Evolutionary conservation across 2,113 vertebrate species (phyloP), one percentile per base, ranked within the genome.

Genomic region (Nycticryphes semicollaris): DNA sequence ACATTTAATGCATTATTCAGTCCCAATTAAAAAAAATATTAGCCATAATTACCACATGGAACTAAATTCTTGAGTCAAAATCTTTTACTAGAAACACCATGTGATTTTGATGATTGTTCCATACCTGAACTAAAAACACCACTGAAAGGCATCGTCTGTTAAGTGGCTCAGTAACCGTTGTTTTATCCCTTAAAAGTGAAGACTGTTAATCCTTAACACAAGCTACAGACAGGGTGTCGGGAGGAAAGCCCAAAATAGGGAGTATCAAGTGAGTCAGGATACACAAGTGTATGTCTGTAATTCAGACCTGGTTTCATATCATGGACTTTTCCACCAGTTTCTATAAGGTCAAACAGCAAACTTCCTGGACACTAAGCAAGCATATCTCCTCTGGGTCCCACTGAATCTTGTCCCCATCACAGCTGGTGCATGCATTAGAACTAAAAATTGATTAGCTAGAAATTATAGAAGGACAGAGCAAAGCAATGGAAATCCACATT

Each of bases 271-370:
- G 2, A 73, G 8, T 17, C 37, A 59, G 41, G 39, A 4, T 75
- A 41, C 67, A 19, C 0, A 0, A 75, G 13, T 9, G 3, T 4
- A 50, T 19, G 23, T 28, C 35, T 56, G 20, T 33, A 56, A 60
- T 51, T 80, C 39, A 91, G 33, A 39, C 1, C 9, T 56, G 0
- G 0, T 57, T 84, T 84, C 18, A 5, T 11, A 31, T 23, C 6
- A 19, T 2, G 15, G 30, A 12, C 7, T 39, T 84, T 62, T 17
- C 56, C 21, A 12, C 2, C 1, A 59, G 14, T 15, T 80, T 69
- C 39, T 77, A 10, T 20, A 50, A 87, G 43, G 25, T 11, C 53
- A 73, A 59, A 77, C 4, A 43, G 37, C 5, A 91, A 59, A 23
- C 45, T 39, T 53, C 62, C 3, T 3, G 6, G 15, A 11, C 7